Evolutionary conservation across 2,113 vertebrate genomes (phyloP).

Genomic region (Vidua chalybeata): DNA sequence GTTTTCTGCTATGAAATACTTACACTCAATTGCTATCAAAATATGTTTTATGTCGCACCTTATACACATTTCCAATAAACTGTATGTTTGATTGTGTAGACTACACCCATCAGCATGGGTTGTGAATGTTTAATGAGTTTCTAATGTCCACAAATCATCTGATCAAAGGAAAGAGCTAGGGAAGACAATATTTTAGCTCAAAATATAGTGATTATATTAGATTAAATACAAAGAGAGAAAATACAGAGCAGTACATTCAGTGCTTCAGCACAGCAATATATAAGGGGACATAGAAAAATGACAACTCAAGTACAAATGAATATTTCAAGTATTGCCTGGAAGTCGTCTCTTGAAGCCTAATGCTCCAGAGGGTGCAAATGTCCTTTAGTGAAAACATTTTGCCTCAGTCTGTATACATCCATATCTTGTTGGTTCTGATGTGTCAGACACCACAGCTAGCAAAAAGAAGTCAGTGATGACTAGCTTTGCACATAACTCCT

Average conservation of each 20-base stretch:
- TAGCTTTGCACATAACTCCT: not conserved
- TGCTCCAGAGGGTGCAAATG: not conserved
- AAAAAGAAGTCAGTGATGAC: not conserved
- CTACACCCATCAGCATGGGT: not conserved
- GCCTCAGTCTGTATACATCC: not conserved
- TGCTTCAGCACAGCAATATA: not conserved
- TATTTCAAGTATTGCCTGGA: not conserved
- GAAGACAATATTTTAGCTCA: not conserved
- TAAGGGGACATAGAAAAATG: not conserved
- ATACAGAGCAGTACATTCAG: not conserved
- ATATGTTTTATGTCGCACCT: conserved; percentile 10
- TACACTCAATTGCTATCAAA: not conserved
- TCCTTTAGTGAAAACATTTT: not conserved
- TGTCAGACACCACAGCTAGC: not conserved
- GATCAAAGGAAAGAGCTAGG: not conserved
- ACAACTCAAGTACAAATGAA: not conserved
- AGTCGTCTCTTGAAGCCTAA: not conserved
- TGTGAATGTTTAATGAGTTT: not conserved
- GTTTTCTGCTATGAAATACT: conserved; percentile 29
- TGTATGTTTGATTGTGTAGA: not conserved
- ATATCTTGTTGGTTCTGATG: not conserved
- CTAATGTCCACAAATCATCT: not conserved
- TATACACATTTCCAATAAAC: not conserved
- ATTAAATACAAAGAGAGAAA: not conserved
- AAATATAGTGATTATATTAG: not conserved